Percentiles rank a stretch among this genome's conserved stretches.
Conservation (phyloP, 2,888 invertebrate species). For the Dolichopus griseipennis region DNA sequence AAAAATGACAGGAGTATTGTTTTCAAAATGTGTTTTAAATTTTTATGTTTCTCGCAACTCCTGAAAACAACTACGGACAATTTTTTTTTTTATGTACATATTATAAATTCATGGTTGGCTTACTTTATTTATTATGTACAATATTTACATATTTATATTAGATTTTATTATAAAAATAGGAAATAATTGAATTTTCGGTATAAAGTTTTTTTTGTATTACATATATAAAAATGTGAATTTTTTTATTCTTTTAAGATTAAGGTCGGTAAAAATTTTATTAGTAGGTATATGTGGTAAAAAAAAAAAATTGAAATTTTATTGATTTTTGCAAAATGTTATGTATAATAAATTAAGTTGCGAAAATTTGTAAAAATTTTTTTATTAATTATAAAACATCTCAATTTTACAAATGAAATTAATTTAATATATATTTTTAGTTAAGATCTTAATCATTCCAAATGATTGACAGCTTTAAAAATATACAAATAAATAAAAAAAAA, state of each 20-base stretch:
- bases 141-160: no score
- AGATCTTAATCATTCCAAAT: neutral
- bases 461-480: neutral
- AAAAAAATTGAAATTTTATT: neutral
- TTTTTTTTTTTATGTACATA: neutral
- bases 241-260: neutral
- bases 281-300: no score
- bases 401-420: no score
- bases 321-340: neutral
- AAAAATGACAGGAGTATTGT: slow-evolving; percentile 1
- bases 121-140: neutral
- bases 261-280: neutral
- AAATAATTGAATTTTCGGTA: neutral
- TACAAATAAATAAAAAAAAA: neutral
- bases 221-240: neutral
- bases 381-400: neutral
- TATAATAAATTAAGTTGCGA: neutral
- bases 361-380: neutral
- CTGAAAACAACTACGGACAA: neutral
- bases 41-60: neutral
- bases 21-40: neutral
- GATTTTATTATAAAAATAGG: neutral
- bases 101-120: neutral
- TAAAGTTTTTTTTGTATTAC: no score
- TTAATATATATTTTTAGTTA: neutral